These are phyloP conservation scores for Neodontobutis hainanensis DNA, from an alignment of 2,113 vertebrate species.

Conservation along the genomic window DNA sequence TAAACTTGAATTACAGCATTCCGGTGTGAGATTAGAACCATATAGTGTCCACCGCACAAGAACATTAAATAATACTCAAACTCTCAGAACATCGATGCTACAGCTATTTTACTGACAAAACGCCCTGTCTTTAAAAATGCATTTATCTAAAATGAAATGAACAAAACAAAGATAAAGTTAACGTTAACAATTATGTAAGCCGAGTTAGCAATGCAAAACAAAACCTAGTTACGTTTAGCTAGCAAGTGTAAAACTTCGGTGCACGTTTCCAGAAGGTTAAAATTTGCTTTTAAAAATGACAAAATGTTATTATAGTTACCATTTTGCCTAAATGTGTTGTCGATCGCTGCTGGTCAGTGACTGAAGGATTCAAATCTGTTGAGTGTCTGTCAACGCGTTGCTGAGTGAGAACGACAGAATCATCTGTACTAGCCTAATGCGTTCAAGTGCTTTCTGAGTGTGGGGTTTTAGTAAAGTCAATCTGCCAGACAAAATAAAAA, in stretches of 20 bases:
- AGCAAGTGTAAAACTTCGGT: not conserved
- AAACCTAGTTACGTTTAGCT: not conserved
- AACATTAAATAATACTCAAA: not conserved
- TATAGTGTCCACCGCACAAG: too few species aligned
- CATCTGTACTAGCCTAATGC: conserved; percentile 12
- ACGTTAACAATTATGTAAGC: too few species aligned
- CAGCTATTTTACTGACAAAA: not conserved
- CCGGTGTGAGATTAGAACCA: too few species aligned
- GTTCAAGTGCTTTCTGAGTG: not conserved
- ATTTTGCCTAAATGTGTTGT: conserved; percentile 21
- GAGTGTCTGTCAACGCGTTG: not conserved
- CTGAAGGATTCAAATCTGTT: too few species aligned
- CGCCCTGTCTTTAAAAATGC: too few species aligned
- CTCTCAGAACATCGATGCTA: not conserved
- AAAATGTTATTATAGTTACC: conserved; percentile 27
- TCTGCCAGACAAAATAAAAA: not conserved
- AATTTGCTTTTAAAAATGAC: not conserved
- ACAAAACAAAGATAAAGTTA: not conserved
- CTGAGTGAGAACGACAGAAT: not conserved
- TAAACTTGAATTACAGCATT: too few species aligned
- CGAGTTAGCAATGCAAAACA: not conserved
- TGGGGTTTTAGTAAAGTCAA: not conserved
- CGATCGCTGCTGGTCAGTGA: not conserved
- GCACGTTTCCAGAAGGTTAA: accelerated
- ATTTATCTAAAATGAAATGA: not conserved